Conservation (phyloP, 2,797 vertebrate species). For the Erpetoichthys calabaricus region DNA sequence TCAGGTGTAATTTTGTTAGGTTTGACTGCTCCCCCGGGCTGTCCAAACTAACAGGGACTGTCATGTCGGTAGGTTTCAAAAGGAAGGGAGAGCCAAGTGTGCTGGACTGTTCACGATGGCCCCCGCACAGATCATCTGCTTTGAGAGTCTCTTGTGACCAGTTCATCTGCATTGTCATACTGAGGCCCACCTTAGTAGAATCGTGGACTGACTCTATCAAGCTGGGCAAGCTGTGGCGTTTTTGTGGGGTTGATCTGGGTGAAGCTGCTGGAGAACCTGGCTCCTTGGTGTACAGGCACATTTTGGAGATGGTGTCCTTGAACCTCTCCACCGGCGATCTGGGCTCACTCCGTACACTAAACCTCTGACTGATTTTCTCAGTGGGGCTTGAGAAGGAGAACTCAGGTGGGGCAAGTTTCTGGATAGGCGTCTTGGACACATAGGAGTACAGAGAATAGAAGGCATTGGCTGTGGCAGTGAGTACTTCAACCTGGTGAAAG, state of each 20-base stretch:
- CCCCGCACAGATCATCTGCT: too few relatives aligned
- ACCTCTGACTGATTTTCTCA: constrained; percentile 32
- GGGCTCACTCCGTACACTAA: constrained; percentile 42
- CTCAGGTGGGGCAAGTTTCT: constrained; percentile 56
- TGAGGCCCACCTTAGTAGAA: constrained; percentile 19
- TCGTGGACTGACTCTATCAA: constrained; percentile 40
- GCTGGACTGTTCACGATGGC: too few relatives aligned
- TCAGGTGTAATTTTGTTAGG: too few relatives aligned
- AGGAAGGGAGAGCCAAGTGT: too few relatives aligned
- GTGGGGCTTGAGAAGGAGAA: constrained; percentile 42
- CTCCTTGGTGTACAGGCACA: constrained; percentile 64
- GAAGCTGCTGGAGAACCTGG: constrained; percentile 26
- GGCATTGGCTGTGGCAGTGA: constrained; percentile 68
- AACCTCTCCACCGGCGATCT: constrained; percentile 61
- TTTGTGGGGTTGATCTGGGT: constrained; percentile 13
- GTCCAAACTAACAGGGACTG: too few relatives aligned
- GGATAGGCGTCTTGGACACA: constrained; percentile 68
- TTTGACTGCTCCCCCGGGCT: too few relatives aligned
- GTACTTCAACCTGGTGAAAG: constrained; percentile 74
- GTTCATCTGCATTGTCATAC: too few relatives aligned
- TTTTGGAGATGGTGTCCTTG: constrained; percentile 67
- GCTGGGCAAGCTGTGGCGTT: constrained; percentile 35
- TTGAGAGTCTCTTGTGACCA: too few relatives aligned
- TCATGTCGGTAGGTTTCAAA: too few relatives aligned
- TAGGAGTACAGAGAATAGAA: constrained; percentile 82